Percentiles rank a stretch among this genome's conserved stretches.
phyloP scores from a whole-genome alignment of 2,113 vertebrate genomes.

The Centrocercus urophasianus region DNA sequence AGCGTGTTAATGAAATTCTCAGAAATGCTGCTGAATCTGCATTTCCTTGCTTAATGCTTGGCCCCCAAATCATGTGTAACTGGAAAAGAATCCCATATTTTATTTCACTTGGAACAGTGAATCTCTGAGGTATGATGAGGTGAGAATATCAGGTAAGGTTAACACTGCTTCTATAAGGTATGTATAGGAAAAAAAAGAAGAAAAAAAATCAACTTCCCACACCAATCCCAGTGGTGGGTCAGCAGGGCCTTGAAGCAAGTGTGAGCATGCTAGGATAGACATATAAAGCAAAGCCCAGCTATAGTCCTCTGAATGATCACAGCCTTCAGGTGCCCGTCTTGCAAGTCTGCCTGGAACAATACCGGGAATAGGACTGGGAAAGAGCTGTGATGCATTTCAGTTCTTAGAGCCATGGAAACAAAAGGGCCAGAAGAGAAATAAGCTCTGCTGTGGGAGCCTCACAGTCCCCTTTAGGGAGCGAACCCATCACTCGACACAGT shows the following conservation, averaged over 20 bases:
- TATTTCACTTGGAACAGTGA: neutral
- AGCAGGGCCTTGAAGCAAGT: neutral
- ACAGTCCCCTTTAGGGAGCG: accelerated
- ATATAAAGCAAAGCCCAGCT: neutral
- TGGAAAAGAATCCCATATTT: neutral
- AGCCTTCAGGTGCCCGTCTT: neutral
- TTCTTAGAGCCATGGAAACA: neutral
- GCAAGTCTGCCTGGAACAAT: neutral
- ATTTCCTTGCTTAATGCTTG: neutral
- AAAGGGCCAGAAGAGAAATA: neutral
- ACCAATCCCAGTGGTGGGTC: neutral
- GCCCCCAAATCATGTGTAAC: neutral
- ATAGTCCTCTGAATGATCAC: neutral
- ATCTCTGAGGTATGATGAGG: neutral
- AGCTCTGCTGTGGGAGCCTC: neutral
- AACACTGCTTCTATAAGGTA: neutral
- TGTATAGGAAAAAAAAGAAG: accelerated
- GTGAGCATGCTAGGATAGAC: neutral
- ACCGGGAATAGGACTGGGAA: neutral
- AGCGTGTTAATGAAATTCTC: neutral
- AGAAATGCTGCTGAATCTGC: neutral
- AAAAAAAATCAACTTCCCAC: neutral
- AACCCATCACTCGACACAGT: accelerated
- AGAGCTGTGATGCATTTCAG: neutral
- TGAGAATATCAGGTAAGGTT: neutral